Conservation (phyloP, 2,888 invertebrate species). For the Cyclophora punctaria region DNA sequence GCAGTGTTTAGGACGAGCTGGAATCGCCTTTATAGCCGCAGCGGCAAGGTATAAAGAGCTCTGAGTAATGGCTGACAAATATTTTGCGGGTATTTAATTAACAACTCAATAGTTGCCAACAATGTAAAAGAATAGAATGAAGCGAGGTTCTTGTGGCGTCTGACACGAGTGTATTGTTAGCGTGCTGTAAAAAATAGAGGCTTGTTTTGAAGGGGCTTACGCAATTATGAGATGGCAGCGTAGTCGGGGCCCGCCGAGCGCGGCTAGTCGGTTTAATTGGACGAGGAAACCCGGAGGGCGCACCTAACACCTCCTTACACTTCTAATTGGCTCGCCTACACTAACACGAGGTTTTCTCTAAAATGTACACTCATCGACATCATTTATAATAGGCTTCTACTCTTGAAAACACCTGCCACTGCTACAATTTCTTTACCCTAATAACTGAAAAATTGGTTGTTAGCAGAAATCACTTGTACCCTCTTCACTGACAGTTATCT, state of each 20-base stretch:
- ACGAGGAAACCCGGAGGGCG: conserved; percentile 32
- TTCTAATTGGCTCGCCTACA: conserved; percentile 68
- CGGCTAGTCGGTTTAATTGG: conserved; percentile 62
- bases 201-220: conserved; percentile 68
- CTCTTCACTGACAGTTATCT: too few relatives aligned
- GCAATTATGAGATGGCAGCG: conserved; percentile 58
- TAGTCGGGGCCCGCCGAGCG: conserved; percentile 29
- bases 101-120: conserved; percentile 63
- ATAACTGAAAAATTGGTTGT: conserved; percentile 18
- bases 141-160: conserved; percentile 62
- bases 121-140: conserved; percentile 46
- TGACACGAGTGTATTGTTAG: conserved; percentile 70
- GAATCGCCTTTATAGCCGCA: conserved; percentile 36
- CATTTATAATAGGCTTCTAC: conserved; percentile 45
- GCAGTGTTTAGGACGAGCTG: conserved; percentile 26
- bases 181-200: conserved; percentile 58
- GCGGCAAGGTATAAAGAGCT: not conserved
- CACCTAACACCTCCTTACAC: conserved; percentile 44
- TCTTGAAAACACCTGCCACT: conserved; percentile 38
- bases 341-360: conserved; percentile 55
- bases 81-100: conserved; percentile 69
- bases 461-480: too few relatives aligned
- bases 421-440: conserved; percentile 31
- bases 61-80: conserved; percentile 28
- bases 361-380: conserved; percentile 52